Percentiles rank a stretch among this genome's conserved stretches.
Evolutionary conservation across 2,113 vertebrate species (phyloP).

Genomic region (Lethenteron reissneri): DNA sequence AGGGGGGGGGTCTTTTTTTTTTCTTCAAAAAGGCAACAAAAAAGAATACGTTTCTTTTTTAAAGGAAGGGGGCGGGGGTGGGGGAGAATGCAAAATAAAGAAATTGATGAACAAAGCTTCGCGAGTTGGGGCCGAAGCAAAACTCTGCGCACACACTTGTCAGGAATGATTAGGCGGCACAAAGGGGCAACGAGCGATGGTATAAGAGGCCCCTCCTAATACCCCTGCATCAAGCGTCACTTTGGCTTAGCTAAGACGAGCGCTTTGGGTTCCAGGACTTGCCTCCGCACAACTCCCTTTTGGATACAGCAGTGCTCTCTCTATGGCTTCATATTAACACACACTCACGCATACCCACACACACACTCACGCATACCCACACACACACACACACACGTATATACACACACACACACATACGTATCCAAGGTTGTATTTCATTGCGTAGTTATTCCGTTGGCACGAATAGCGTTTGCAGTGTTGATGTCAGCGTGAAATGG

Average conservation of each 20-base stretch:
- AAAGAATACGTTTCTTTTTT: not conserved
- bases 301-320: too few species aligned
- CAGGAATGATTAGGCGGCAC: constrained; percentile 7
- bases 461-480: too few species aligned
- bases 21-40: not conserved
- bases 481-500: too few species aligned
- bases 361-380: too few species aligned
- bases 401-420: too few species aligned
- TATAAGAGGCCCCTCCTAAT: constrained; percentile 3
- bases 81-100: not conserved
- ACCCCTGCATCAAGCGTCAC: constrained; percentile 3
- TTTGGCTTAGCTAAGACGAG: constrained; percentile 1
- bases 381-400: too few species aligned
- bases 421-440: too few species aligned
- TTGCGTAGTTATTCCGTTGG: too few species aligned
- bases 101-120: constrained; percentile 6
- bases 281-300: too few species aligned
- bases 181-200: constrained; percentile 2
- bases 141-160: constrained; percentile 4
- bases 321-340: too few species aligned
- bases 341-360: too few species aligned
- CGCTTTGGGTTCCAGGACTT: not conserved
- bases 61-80: not conserved
- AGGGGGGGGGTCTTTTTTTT: too few species aligned
- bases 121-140: not conserved